Base-by-base conservation (phyloP, 2,797 vertebrate species). In the Spea hammondii region DNA sequence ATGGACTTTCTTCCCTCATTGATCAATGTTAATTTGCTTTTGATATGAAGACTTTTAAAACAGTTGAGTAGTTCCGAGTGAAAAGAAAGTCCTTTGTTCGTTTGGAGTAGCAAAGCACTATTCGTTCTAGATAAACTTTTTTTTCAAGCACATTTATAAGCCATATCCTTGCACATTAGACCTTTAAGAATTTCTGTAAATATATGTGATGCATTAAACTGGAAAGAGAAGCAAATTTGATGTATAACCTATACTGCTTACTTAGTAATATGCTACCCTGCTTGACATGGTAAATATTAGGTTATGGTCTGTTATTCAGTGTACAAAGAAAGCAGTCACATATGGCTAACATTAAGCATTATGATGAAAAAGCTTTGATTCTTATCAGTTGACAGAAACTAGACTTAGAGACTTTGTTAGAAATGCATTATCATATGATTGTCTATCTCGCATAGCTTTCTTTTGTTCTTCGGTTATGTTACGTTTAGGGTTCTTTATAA, bases 261-360 rank as follows among this genome's bases (percentile, higher is more conserved):
- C 48, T 47, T n/a, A 72, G 5, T 62, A 75, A 76, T 46, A 0
- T 69, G 4, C 5, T 83, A 69, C 14, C 62, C 8, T 73, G 5
- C 0, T 0, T 62, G 17, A 57, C 46, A 9, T 64, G 14, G 9
- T 74, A 68, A 84, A 77, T 76, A 60, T 9, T 5, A 1, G 62
- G 10, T 17, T 71, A 79, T 79, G 8, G 10, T 64, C 8, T 4
- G 68, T 5, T 74, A 79, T 51, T 49, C 72, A 55, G 55, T 66
- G 73, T 59, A 76, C 59, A 14, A 69, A 60, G 47, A 12, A 54
- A 84, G 59, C n/a, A 65, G 4, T 82, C 13, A 6, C n/a, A 17
- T 47, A 54, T 49, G 47, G 12, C 71, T 81, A 87, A 81, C 74
- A 77, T 60, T 78, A 79, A 69, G 8, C 78, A 68, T 82, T 80